Evolutionary conservation across 64 coral and sea anemone genomes (phyloP).

Genomic region (Dendronephthya gigantea): DNA sequence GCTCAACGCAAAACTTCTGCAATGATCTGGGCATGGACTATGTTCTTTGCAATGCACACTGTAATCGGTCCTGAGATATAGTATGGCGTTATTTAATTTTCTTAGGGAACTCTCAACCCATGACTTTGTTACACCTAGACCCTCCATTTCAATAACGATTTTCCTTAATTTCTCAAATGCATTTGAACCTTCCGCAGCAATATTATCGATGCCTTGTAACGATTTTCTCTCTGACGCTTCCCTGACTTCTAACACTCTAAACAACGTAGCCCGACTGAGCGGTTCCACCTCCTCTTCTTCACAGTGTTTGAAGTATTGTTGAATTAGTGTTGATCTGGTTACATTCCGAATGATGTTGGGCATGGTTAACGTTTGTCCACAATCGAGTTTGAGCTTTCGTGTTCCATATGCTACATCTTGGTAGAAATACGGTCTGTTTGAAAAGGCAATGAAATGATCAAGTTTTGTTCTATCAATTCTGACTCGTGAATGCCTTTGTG

Average conservation of each 20-base stretch:
- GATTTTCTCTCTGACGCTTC: conserved; percentile 28
- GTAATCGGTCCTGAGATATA: conserved; percentile 36
- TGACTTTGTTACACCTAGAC: background rate
- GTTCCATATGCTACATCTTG: conserved; percentile 49
- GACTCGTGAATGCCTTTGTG: background rate
- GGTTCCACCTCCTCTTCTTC: conserved; percentile 37
- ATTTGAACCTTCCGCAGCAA: conserved; percentile 23
- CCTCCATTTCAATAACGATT: conserved; percentile 26
- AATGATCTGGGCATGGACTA: conserved; percentile 29
- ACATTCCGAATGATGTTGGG: conserved; percentile 37
- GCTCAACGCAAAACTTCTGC: conserved; percentile 35
- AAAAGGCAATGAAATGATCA: conserved; percentile 41
- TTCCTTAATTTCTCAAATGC: conserved; percentile 34
- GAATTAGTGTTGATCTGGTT: conserved; percentile 37
- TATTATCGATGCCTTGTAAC: conserved; percentile 48
- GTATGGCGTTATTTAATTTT: background rate
- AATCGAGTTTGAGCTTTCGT: conserved; percentile 33
- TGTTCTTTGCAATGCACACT: conserved; percentile 23
- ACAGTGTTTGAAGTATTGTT: conserved; percentile 36
- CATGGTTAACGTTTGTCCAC: conserved; percentile 30
- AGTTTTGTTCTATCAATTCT: conserved; percentile 28
- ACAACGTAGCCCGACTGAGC: conserved; percentile 34
- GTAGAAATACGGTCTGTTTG: conserved; percentile 13
- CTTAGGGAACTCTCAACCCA: background rate
- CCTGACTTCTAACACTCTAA: conserved; percentile 44